Conservation (phyloP, 2,888 invertebrate species). For the Meandrusa payeni region DNA sequence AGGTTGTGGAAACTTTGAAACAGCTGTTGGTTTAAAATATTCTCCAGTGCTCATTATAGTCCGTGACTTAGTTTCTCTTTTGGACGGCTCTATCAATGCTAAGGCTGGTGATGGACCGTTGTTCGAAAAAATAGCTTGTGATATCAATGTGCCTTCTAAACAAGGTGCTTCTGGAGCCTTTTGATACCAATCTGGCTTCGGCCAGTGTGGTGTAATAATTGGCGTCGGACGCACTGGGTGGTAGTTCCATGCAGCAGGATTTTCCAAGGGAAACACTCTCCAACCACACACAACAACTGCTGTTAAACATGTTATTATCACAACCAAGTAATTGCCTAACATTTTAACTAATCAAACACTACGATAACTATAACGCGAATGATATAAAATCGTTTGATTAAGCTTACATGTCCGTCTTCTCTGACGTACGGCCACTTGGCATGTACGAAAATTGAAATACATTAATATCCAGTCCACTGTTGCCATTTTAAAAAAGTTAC, state of each 20-base stretch:
- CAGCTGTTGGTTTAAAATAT: slow-evolving; percentile 17
- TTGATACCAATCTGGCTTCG: neutral
- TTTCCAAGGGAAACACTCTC: slow-evolving; percentile 43
- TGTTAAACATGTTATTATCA: slow-evolving; percentile 23
- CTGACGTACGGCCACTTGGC: slow-evolving; percentile 26
- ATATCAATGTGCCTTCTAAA: slow-evolving; percentile 3
- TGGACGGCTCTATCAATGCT: neutral
- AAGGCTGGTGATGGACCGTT: neutral
- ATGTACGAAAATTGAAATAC: slow-evolving; percentile 25
- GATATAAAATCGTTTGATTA: slow-evolving; percentile 30
- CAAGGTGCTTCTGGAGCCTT: slow-evolving; percentile 3
- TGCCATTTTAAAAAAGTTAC: slow-evolving; percentile 32
- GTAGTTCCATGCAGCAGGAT: slow-evolving; percentile 25
- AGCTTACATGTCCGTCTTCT: slow-evolving; percentile 39
- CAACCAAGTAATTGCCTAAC: slow-evolving; percentile 22
- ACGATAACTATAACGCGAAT: slow-evolving; percentile 31
- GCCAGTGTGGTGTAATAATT: slow-evolving; percentile 15
- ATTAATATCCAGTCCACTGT: slow-evolving; percentile 25
- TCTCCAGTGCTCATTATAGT: slow-evolving; percentile 8
- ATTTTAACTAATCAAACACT: slow-evolving; percentile 28
- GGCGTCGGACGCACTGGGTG: slow-evolving; percentile 23
- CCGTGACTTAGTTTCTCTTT: neutral
- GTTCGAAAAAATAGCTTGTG: neutral
- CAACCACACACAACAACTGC: slow-evolving; percentile 30
- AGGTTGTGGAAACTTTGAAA: neutral